Base-by-base conservation (phyloP, 2,888 invertebrate genomes). In the Drosophila paucipuncta region DNA sequence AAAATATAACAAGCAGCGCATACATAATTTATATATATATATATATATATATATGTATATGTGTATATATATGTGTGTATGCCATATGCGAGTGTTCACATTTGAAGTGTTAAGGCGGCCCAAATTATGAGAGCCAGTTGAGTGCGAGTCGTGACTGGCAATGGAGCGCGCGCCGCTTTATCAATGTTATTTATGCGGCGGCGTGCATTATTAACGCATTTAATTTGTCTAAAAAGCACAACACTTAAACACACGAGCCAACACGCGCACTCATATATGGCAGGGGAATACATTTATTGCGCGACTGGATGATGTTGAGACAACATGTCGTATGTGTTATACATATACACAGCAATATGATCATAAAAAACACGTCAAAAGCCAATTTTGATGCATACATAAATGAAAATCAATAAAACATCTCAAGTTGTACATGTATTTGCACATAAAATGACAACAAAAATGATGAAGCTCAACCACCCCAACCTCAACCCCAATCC, bases 381-480 rank as follows among this genome's bases (percentile, higher is more conserved):
- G 77, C 73, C 86, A 90, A 87, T 90, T 82, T 90, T 83, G 69
- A 80, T 83, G 82, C 83, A 87, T 71, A 73, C 82, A 76, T 85
- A 83, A 88, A 83, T 85, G 80, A 85, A 87, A 87, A 90, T 90
- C 86, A 87, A 87, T 87, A 87, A 90, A 89, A 89, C 66, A 70
- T 64, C 73, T 75, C 67, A 60, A 66, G 71, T 61, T 57, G 35
- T 57, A 65, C 67, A 69, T 39, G 52, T 62, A 63, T 68, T 57
- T 58, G 43, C 39, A 72, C 68, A 89, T 86, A 68, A 84, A 82
- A 68, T 65, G 67, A 54, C 60, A 75, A 54, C 66, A 63, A 33
- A 68, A 68, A 60, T 39, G 37, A 18, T 68, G 50, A 58, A 28
- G 10, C 39, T 28, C 18, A 35, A n/a, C 4, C 28, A 28, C n/a